Evolutionary conservation across 2,888 invertebrate genomes (phyloP).

Genomic region (Allacma fusca): DNA sequence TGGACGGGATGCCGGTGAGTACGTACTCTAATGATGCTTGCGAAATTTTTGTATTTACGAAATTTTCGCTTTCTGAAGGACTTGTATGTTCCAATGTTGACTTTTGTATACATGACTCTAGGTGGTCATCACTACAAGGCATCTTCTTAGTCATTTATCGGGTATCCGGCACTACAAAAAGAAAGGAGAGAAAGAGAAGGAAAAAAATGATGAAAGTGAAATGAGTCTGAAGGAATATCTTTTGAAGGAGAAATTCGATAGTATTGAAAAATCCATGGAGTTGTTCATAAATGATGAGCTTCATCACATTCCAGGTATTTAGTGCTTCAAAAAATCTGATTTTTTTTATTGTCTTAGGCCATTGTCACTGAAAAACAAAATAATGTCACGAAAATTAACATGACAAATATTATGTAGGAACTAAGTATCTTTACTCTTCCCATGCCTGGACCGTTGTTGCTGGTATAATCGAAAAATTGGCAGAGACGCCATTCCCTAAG

Average conservation of each 20-base stretch:
- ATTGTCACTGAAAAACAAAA: no score
- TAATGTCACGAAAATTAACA: no score
- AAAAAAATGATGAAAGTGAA: constrained; percentile 56
- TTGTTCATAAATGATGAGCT: constrained; percentile 70
- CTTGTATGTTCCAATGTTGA: no score
- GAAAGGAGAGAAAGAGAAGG: constrained; percentile 48
- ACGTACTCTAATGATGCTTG: no score
- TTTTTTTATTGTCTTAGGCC: no score
- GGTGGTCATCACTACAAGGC: constrained; percentile 67
- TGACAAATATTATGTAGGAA: constrained; percentile 63
- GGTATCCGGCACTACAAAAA: constrained; percentile 69
- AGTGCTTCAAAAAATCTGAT: no score
- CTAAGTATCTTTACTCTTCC: constrained; percentile 68
- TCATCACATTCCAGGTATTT: constrained; percentile 66
- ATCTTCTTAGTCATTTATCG: constrained; percentile 67
- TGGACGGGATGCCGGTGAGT: constrained; percentile 65
- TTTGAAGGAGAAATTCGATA: constrained; percentile 64
- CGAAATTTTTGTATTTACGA: not conserved
- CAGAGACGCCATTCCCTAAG: constrained; percentile 62
- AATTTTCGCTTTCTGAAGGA: not conserved
- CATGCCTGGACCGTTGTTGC: constrained; percentile 69
- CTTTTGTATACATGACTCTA: no score
- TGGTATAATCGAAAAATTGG: constrained; percentile 68
- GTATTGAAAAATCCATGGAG: constrained; percentile 65
- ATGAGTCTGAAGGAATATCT: constrained; percentile 65